Evolutionary conservation across 2,113 vertebrate species (phyloP).

Genomic region (Damaliscus lunatus): DNA sequence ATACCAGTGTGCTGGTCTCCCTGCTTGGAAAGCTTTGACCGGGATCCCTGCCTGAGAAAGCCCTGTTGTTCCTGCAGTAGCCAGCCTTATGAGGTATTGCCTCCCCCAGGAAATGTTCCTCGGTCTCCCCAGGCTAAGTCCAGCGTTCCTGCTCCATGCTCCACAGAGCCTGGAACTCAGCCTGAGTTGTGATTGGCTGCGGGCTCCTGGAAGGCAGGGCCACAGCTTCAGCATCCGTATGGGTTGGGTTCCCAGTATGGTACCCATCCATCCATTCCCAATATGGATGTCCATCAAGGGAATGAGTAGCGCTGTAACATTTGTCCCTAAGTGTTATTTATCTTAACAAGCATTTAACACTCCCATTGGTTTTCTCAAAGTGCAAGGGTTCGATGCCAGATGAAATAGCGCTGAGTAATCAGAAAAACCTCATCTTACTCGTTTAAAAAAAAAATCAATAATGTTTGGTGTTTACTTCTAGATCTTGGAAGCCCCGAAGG

Average conservation of each 20-base stretch:
- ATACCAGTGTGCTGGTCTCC: neutral
- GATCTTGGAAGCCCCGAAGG: conserved; percentile 92
- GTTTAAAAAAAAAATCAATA: neutral
- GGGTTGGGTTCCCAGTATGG: neutral
- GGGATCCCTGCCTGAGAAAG: neutral
- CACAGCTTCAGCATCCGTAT: neutral
- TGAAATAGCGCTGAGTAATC: neutral
- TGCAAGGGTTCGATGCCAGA: neutral
- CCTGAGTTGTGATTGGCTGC: neutral
- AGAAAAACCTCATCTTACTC: neutral
- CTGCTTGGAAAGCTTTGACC: neutral
- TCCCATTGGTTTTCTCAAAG: neutral
- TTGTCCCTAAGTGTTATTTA: neutral
- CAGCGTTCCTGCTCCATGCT: neutral
- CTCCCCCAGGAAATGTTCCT: neutral
- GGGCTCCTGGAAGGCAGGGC: neutral
- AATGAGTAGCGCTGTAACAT: neutral
- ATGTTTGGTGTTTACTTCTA: conserved; percentile 64
- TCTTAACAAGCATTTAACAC: neutral
- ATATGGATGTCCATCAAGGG: rapidly evolving
- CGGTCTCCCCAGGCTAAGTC: neutral
- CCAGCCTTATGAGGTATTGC: neutral
- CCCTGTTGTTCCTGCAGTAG: neutral
- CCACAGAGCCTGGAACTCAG: neutral
- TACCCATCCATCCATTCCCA: neutral